Percentiles rank a stretch among this genome's conserved stretches.
These are phyloP conservation scores for Lycaena phlaeas DNA, from an alignment of 2,888 invertebrate species.

Conservation along the genomic window DNA sequence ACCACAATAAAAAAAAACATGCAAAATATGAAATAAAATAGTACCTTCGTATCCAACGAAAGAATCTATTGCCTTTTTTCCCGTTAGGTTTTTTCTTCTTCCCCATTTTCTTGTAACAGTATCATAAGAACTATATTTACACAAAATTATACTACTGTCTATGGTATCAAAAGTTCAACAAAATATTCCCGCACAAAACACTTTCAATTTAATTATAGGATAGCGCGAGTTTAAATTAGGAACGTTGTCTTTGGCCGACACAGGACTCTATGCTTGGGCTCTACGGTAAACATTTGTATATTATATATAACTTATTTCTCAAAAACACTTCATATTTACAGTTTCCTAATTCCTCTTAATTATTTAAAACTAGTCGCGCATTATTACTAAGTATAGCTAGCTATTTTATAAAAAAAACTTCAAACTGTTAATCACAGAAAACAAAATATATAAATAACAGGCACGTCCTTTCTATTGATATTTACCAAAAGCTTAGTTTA, in stretches of 20 bases:
- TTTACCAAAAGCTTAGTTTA: background rate
- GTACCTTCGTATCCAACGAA: constrained; percentile 67
- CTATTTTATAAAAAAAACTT: background rate
- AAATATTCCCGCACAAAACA: constrained; percentile 24
- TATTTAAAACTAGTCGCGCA: background rate
- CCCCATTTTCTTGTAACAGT: constrained; percentile 43
- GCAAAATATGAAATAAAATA: background rate
- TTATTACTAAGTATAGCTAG: background rate
- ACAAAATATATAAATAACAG: background rate
- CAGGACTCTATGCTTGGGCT: constrained; percentile 50
- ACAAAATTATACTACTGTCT: constrained; percentile 29
- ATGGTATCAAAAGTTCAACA: constrained; percentile 24
- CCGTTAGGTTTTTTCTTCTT: constrained; percentile 62
- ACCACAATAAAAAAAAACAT: constrained; percentile 2
- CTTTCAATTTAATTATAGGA: constrained; percentile 28
- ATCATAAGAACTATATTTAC: constrained; percentile 35
- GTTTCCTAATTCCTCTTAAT: background rate
- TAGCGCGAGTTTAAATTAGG: constrained; percentile 27
- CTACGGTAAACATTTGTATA: constrained; percentile 24
- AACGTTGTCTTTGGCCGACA: constrained; percentile 40
- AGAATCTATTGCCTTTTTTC: constrained; percentile 56
- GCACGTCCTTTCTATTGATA: background rate
- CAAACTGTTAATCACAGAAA: background rate
- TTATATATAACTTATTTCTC: background rate
- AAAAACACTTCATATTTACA: background rate